A percentile compares a stretch with the other conserved stretches of the same genome.
Evolutionary conservation across 2,888 invertebrate species (phyloP).

Genomic region (Sepiola atlantica): DNA sequence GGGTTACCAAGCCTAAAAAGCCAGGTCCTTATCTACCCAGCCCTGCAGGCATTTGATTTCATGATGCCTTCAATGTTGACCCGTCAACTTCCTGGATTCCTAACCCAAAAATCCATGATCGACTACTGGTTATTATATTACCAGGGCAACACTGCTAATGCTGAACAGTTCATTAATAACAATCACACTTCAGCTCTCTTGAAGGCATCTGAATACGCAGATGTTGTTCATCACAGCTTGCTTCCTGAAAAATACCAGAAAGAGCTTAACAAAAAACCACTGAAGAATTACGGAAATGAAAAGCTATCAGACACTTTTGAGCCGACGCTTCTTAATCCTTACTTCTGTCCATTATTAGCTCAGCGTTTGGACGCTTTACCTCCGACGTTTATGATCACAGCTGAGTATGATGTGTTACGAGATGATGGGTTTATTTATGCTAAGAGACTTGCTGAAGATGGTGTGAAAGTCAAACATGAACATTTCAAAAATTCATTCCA

Average conservation of each 20-base stretch:
- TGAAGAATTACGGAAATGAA: slow-evolving; percentile 55
- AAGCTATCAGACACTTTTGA: slow-evolving; percentile 56
- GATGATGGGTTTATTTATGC: slow-evolving; percentile 74
- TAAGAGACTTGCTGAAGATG: slow-evolving; percentile 64
- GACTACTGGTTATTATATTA: slow-evolving; percentile 56
- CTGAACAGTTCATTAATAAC: slow-evolving; percentile 57
- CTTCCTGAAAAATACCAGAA: slow-evolving; percentile 35
- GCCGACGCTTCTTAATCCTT: slow-evolving; percentile 60
- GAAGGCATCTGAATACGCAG: slow-evolving; percentile 59
- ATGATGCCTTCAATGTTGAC: slow-evolving; percentile 60
- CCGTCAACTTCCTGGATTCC: slow-evolving; percentile 56
- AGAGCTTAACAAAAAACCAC: not conserved
- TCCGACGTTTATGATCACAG: slow-evolving; percentile 70
- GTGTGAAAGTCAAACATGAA: slow-evolving; percentile 64
- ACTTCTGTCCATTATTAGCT: slow-evolving; percentile 72
- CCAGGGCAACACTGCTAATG: slow-evolving; percentile 53
- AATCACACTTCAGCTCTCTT: slow-evolving; percentile 60
- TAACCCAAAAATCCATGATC: slow-evolving; percentile 53
- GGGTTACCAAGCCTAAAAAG: slow-evolving; percentile 55
- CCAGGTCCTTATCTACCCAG: slow-evolving; percentile 69
- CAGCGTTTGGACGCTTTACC: slow-evolving; percentile 65
- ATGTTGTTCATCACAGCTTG: not conserved
- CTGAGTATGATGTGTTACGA: slow-evolving; percentile 73
- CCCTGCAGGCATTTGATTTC: slow-evolving; percentile 72
- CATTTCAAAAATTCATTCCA: slow-evolving; percentile 65